These are phyloP conservation scores for Scaptomyza cyrtandrae DNA, from an alignment of 2,888 invertebrate species.

Conservation along the genomic window DNA sequence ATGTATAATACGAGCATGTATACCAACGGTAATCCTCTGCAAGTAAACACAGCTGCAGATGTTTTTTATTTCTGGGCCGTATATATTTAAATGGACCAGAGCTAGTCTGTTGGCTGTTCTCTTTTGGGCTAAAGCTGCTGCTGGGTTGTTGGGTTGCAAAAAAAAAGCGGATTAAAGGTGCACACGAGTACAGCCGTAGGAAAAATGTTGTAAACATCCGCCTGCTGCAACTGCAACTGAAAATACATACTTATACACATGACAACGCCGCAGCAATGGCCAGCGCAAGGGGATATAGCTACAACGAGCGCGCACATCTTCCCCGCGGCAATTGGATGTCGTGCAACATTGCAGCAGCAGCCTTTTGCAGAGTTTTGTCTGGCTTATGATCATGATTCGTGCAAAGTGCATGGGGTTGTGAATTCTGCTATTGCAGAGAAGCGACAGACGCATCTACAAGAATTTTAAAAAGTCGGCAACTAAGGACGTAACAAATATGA, in stretches of 20 bases:
- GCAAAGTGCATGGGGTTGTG: constrained; percentile 26
- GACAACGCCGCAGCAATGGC: constrained; percentile 47
- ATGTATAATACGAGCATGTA: constrained; percentile 2
- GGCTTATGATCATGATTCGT: constrained; percentile 67
- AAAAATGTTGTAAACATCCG: constrained; percentile 81
- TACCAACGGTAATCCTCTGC: constrained; percentile 55
- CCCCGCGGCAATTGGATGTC: constrained; percentile 75
- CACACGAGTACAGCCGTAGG: constrained; percentile 76
- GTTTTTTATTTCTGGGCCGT: constrained; percentile 56
- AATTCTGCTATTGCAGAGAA: constrained; percentile 41
- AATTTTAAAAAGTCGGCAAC: constrained; percentile 82
- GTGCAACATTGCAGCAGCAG: constrained; percentile 72
- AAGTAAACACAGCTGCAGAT: constrained; percentile 74
- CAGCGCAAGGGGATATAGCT: constrained; percentile 52
- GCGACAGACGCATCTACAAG: constrained; percentile 66
- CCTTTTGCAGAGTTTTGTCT: constrained; percentile 58
- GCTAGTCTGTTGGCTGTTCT: constrained; percentile 61
- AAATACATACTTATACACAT: constrained; percentile 65
- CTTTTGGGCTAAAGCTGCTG: constrained; percentile 48
- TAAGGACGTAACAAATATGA: constrained; percentile 78
- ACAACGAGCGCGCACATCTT: constrained; percentile 73
- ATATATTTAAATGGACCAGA: constrained; percentile 71
- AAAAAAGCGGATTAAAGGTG: constrained; percentile 81
- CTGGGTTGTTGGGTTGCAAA: constrained; percentile 46
- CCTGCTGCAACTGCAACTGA: constrained; percentile 83